These are phyloP conservation scores for Blastomussa wellsi DNA, from an alignment of 92 coral and sea anemone species.

Conservation along the genomic window DNA sequence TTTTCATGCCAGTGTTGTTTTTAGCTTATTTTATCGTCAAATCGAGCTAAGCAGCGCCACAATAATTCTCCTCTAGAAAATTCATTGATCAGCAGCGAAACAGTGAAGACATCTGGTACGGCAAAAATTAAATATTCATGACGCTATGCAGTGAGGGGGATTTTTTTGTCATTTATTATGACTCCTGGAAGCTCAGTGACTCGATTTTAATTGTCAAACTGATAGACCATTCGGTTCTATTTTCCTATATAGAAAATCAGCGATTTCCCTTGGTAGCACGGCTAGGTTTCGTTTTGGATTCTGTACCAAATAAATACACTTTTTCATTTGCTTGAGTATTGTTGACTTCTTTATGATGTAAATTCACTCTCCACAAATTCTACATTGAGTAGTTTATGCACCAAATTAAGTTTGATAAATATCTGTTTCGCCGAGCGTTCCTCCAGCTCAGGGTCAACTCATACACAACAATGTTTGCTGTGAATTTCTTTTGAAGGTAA, in stretches of 20 bases:
- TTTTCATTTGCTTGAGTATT: neutral
- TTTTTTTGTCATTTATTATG: constrained; percentile 34
- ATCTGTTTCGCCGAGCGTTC: neutral
- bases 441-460: neutral
- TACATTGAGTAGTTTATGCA: constrained; percentile 12
- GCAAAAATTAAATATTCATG: constrained; percentile 52
- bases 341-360: constrained; percentile 14
- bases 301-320: constrained; percentile 7
- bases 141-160: constrained; percentile 26
- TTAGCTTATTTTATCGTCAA: constrained; percentile 2
- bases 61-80: constrained; percentile 17
- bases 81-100: constrained; percentile 34
- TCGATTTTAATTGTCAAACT: constrained; percentile 18
- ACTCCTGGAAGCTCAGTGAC: constrained; percentile 8
- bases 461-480: neutral
- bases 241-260: neutral
- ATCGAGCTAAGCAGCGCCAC: constrained; percentile 15
- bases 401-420: neutral
- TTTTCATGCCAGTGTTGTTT: constrained; percentile 14
- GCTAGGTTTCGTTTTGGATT: constrained; percentile 2
- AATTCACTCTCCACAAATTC: constrained; percentile 5
- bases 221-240: neutral
- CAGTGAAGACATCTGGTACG: constrained; percentile 41
- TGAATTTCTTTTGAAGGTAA: neutral
- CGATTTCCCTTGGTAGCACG: neutral